phyloP scores from a whole-genome alignment of 2,888 invertebrate species.

The Dione vanillae region DNA sequence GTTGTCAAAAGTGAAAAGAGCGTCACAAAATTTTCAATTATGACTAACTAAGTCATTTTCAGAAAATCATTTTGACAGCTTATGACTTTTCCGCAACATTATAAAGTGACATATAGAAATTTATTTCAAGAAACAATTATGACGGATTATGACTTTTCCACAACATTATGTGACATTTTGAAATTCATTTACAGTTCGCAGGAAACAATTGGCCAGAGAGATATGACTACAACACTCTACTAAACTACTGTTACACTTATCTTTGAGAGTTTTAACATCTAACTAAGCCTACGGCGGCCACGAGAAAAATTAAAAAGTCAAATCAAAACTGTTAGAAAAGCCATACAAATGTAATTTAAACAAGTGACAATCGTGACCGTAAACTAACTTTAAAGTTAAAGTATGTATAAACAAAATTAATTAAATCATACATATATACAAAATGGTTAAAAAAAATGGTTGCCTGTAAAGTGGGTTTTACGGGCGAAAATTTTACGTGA shows the following conservation, averaged over 20 bases:
- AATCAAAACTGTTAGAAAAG: too few relatives aligned
- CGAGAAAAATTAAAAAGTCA: too few relatives aligned
- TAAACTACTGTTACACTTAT: constrained; percentile 23
- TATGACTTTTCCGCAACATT: not conserved
- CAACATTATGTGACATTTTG: not conserved
- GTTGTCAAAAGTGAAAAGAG: not conserved
- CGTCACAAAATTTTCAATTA: not conserved
- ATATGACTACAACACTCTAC: constrained; percentile 22
- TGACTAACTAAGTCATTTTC: not conserved
- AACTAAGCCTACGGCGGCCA: constrained; percentile 14
- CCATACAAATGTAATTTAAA: too few relatives aligned
- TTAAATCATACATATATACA: constrained; percentile 7
- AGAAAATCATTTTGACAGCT: not conserved
- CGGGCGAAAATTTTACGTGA: too few relatives aligned
- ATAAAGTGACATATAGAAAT: not conserved
- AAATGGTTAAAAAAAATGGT: too few relatives aligned
- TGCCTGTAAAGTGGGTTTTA: too few relatives aligned
- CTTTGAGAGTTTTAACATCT: constrained; percentile 21
- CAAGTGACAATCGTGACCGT: not conserved
- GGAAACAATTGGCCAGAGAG: constrained; percentile 13
- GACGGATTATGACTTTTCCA: not conserved
- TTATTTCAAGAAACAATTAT: not conserved
- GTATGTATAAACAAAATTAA: not conserved
- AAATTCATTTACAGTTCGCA: not conserved
- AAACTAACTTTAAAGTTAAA: not conserved